Conservation (phyloP, 1,140 invertebrate genomes). For the Aradophagus sp. region DNA sequence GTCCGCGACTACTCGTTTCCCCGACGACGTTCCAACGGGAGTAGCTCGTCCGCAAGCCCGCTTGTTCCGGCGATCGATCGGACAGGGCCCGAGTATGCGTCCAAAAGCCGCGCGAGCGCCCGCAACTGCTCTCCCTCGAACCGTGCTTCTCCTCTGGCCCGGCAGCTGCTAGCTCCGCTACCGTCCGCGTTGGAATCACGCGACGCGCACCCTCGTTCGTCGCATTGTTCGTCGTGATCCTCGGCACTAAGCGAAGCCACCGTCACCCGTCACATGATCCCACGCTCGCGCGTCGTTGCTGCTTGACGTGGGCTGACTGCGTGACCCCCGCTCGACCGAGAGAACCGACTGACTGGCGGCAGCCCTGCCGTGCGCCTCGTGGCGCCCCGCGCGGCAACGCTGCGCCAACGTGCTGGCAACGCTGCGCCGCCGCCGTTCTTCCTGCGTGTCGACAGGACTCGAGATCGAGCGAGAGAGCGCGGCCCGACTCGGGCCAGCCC, state of each 20-base stretch:
- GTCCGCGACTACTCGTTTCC: constrained; percentile 10
- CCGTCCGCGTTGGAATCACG: too few relatives aligned
- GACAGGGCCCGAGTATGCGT: constrained; percentile 13
- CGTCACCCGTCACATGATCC: constrained; percentile 63
- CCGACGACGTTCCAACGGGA: constrained; percentile 12
- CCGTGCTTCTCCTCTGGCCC: too few relatives aligned
- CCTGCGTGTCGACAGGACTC: constrained; percentile 4
- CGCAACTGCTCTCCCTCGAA: too few relatives aligned
- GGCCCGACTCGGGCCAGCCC: constrained; percentile 1
- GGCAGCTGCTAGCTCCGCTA: too few relatives aligned
- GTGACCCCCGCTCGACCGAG: constrained; percentile 55
- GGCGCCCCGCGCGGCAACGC: constrained; percentile 52
- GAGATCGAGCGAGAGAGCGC: constrained; percentile 18
- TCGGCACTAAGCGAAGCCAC: constrained; percentile 38
- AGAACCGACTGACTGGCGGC: constrained; percentile 65
- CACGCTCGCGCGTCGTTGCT: constrained; percentile 50
- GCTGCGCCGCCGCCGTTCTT: constrained; percentile 9
- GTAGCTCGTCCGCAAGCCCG: constrained; percentile 4
- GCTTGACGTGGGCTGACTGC: constrained; percentile 25
- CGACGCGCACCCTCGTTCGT: not conserved
- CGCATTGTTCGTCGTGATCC: constrained; percentile 7
- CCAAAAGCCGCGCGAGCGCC: not conserved
- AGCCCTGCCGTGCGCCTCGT: constrained; percentile 57
- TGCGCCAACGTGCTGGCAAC: constrained; percentile 44
- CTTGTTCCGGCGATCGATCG: constrained; percentile 20